Conservation (phyloP, 2,113 vertebrate species). For the Melanotaenia duboulayi region DNA sequence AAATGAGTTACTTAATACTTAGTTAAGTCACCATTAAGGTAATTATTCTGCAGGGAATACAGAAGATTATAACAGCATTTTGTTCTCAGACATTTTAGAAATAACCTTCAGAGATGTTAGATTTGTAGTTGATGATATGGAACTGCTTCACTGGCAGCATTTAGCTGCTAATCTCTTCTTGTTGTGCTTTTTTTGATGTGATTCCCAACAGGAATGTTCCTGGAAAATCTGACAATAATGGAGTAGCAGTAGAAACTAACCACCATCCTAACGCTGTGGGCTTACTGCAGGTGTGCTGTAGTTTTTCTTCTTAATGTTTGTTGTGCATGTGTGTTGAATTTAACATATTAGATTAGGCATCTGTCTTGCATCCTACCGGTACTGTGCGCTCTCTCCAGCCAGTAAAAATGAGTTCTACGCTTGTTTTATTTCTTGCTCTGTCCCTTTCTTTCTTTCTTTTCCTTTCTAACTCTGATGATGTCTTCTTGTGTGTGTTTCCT, state of each 20-base stretch:
- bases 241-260: slow-evolving; percentile 53
- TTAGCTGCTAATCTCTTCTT: neutral
- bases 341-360: too few relatives aligned
- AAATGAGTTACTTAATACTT: neutral
- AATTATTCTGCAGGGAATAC: too few relatives aligned
- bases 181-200: neutral
- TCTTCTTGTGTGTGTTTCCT: too few relatives aligned
- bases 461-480: too few relatives aligned
- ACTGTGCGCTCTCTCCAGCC: too few relatives aligned
- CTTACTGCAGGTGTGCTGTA: slow-evolving; percentile 76
- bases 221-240: slow-evolving; percentile 67
- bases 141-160: neutral
- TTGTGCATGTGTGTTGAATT: neutral
- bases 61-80: neutral
- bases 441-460: too few relatives aligned
- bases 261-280: slow-evolving; percentile 78
- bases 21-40: neutral
- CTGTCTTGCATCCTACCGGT: too few relatives aligned
- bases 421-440: too few relatives aligned
- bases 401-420: too few relatives aligned
- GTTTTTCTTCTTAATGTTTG: neutral
- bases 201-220: slow-evolving; percentile 45
- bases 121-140: neutral
- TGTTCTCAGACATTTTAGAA: neutral
- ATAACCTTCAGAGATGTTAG: neutral